A percentile compares a stretch with the other conserved stretches of the same genome.
Evolutionary conservation across 2,888 invertebrate species (phyloP).

Genomic region (Oscheius myriophilus): DNA sequence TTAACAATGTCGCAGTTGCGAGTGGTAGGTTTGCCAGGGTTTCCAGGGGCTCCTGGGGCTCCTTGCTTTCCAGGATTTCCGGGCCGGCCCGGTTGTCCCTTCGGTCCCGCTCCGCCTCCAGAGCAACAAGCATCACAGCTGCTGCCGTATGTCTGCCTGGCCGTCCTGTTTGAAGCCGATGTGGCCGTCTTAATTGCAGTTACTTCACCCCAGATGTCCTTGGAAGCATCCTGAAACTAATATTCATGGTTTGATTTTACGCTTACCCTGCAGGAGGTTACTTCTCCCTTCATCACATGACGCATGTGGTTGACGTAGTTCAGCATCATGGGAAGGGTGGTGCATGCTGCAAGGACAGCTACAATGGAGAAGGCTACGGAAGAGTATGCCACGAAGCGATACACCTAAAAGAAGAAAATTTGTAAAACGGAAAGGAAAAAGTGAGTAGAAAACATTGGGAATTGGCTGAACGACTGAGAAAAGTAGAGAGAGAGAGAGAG

Average conservation of each 20-base stretch:
- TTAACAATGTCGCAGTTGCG: neutral
- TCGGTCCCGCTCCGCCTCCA: conserved; percentile 35
- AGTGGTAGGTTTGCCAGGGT: neutral
- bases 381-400: too few relatives aligned
- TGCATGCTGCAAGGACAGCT: too few relatives aligned
- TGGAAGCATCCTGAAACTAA: neutral
- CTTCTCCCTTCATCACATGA: too few relatives aligned
- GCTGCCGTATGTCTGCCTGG: neutral
- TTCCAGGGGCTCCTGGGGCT: conserved; percentile 18
- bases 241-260: neutral
- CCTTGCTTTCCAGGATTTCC: neutral
- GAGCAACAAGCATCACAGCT: conserved; percentile 5
- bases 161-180: neutral
- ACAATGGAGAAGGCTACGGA: too few relatives aligned
- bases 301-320: too few relatives aligned
- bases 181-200: neutral
- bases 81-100: conserved; percentile 2
- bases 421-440: too few relatives aligned
- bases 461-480: too few relatives aligned
- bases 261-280: too few relatives aligned
- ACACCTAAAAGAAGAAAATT: too few relatives aligned
- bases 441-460: too few relatives aligned
- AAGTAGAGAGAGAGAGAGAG: too few relatives aligned
- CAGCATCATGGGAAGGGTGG: too few relatives aligned
- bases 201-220: neutral